Conservation (phyloP, 2,888 invertebrate species). For the Cynaeus angustus region DNA sequence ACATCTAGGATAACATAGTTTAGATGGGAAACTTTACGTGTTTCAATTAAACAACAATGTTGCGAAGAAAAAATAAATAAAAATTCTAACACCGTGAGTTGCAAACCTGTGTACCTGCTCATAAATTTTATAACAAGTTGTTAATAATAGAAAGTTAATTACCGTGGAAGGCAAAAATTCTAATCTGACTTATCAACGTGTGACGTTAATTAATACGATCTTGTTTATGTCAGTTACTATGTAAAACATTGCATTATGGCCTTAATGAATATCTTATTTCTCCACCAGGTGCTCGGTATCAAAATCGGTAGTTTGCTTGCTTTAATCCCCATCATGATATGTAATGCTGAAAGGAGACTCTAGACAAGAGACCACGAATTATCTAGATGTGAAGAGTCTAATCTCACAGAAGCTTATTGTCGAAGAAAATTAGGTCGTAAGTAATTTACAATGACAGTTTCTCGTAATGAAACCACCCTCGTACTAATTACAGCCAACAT, state of each 20-base stretch:
- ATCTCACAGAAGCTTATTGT: constrained; percentile 36
- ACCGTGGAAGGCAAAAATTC: no score
- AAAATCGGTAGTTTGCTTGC: constrained; percentile 5
- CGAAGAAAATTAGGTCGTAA: constrained; percentile 28
- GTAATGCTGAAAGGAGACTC: constrained; percentile 31
- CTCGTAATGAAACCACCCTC: constrained; percentile 8
- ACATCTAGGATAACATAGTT: not conserved
- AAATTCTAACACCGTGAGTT: no score
- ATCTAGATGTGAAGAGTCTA: constrained; percentile 34
- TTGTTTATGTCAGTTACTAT: not conserved
- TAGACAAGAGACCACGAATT: constrained; percentile 32
- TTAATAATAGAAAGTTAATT: no score
- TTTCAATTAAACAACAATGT: not conserved
- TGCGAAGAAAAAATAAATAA: not conserved
- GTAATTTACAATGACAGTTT: constrained; percentile 32
- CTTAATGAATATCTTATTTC: constrained; percentile 21
- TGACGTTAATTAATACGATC: constrained; percentile 1
- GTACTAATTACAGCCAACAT: constrained; percentile 9
- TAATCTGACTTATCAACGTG: not conserved
- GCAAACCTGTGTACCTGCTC: no score
- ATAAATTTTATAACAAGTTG: no score
- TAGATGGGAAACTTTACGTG: not conserved
- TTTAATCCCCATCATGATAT: constrained; percentile 21
- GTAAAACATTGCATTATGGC: constrained; percentile 21
- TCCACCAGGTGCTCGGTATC: constrained; percentile 6